A percentile compares a stretch with the other conserved stretches of the same genome.
phyloP scores from a whole-genome alignment of 2,113 vertebrate genomes.

The Cathartes aura region DNA sequence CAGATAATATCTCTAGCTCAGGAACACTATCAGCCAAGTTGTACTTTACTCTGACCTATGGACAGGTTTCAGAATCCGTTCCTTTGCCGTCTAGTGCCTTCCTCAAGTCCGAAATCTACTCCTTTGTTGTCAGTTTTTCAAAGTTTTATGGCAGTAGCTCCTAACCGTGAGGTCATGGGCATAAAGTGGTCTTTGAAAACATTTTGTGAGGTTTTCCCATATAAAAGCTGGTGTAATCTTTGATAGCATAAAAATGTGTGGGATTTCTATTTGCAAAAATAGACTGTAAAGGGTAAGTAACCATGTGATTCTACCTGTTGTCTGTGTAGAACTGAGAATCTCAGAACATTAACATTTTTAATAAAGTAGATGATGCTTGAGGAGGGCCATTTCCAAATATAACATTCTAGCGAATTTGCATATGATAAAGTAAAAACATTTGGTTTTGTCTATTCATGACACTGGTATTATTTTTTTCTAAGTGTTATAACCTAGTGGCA shows the following conservation, averaged over 20 bases:
- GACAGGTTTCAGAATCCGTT: background rate
- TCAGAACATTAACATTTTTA: background rate
- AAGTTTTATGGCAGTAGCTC: background rate
- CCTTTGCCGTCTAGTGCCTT: background rate
- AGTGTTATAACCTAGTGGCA: background rate
- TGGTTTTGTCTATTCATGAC: fast-evolving
- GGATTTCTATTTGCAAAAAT: background rate
- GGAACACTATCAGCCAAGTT: background rate
- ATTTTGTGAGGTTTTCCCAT: background rate
- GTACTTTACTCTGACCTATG: background rate
- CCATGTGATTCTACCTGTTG: background rate
- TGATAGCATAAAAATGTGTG: background rate
- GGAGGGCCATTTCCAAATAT: background rate
- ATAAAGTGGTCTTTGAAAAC: background rate
- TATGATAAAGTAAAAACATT: background rate
- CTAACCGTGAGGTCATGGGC: background rate
- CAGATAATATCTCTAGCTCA: background rate
- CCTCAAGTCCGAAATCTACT: background rate
- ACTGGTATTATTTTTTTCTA: background rate
- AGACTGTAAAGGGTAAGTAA: background rate
- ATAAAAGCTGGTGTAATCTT: background rate
- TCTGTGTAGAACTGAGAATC: background rate
- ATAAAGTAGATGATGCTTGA: background rate
- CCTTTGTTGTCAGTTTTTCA: background rate
- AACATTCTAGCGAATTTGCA: background rate